Base-by-base conservation (phyloP, 2,888 invertebrate genomes). In the Nymphalis urticae region DNA sequence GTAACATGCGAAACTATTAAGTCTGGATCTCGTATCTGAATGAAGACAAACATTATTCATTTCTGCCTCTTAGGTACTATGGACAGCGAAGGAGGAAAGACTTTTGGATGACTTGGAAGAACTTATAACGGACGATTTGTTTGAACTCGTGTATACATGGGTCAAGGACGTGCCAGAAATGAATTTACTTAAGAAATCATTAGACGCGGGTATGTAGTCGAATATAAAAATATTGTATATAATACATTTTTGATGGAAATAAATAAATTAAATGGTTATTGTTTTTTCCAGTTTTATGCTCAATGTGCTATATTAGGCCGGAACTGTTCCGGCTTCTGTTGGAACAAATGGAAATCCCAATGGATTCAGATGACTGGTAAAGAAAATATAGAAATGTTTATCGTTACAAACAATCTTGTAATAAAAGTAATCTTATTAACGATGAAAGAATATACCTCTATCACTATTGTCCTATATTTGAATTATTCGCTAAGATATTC, bases 241-340 rank as follows among this genome's bases (percentile, higher is more conserved):
- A 42, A 9, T 10, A 4, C 2, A 42, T 10, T 42, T 13, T 42
- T 13, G 13, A 48, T 47, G 3, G 6, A 36, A 50, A 21, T 27
- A 7, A 13, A 24, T 53, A 51, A 2, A 48, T n/a, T n/a, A 42
- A 48, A 21, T 54, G 50, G 13, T 27, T 62, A 68, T 58, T 76
- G 21, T 72, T 66, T 77, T 66, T 88, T 89, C 53, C 88, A 79
- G 94, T 97, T 66, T 87, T 98, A 62, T 98, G 98, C 85, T 96
- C 97, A 6, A 94, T 97, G 81, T 98, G 97, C 86, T 96, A 96
- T 85, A 96, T 97, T 47, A 94, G 95, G 75, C 96, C 97, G 0
- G 95, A 95, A 73, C 90, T 96, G 64, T 98, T 97, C 81, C 95
- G 95, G 59, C 91, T 94, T 75, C 84, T 98, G 47, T 87, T 98